Evolutionary conservation across 1,140 invertebrate genomes (phyloP), one percentile per base, ranked within the genome.

Genomic region (Sitobion miscanthi): DNA sequence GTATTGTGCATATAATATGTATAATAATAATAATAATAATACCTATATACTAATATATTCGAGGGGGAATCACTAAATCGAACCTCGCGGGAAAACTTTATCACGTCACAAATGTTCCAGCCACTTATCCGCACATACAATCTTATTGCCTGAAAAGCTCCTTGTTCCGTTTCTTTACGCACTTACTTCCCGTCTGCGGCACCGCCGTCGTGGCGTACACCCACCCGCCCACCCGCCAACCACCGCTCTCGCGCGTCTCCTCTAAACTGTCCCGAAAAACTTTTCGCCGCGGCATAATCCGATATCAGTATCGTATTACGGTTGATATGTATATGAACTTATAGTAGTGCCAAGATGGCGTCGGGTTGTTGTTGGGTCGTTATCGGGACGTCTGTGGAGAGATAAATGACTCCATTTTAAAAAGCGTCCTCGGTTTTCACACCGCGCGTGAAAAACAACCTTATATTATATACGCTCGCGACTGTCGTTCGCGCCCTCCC

Each of bases 321-420:
- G 91, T 38, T 85, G 91, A 82, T 92, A 92, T 86, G 91, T 93
- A 93, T 86, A 93, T 86, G 91, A 93, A 92, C 91, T 92, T 92
- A 77, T 77, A 77, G 62, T 77, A 83, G 91, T 92, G 91, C 91
- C 91, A 93, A 93, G 91, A 93, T 93, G 91, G 91, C 91, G 91
- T 83, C 91, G 91, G 91, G 91, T 92, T 92, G 91, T 93, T 86
- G 91, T 86, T 85, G 77, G 82, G 91, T 93, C 82, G 91, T 93
- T 93, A 93, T 93, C 91, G 91, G 91, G n/a, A 86, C 91, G 91
- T 93, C 91, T 93, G 91, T 14, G 25, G 82, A 86, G 91, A 93
- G 91, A 93, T 93, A 93, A 93, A 93, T 93, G 91, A 93, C 91
- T 93, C 91, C 91, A 93, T 93, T 93, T 93, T 86, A 54, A 86